phyloP scores from a whole-genome alignment of 2,797 vertebrate genomes.

The Chromis chromis region DNA sequence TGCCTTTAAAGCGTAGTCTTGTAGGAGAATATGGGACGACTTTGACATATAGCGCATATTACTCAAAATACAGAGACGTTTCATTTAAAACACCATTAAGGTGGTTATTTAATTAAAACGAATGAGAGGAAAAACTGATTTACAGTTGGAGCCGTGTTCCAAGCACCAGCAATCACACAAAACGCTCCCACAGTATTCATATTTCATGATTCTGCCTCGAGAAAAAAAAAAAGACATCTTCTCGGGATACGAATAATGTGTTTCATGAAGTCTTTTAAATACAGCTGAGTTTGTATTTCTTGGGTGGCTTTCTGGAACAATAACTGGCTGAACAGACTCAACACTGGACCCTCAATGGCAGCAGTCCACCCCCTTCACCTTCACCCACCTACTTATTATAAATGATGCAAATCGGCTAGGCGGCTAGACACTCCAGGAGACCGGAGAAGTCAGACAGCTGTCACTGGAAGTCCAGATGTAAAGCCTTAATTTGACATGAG shows the following conservation, averaged over 20 bases:
- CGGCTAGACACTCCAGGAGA: constrained; percentile 48
- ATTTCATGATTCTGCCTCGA: constrained; percentile 52
- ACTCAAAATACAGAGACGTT: not conserved
- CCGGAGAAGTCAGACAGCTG: constrained; percentile 22
- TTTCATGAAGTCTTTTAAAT: constrained; percentile 50
- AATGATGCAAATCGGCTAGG: constrained; percentile 36
- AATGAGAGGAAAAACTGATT: constrained; percentile 33
- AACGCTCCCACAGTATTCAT: constrained; percentile 46
- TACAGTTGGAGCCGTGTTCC: constrained; percentile 16
- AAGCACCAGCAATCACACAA: constrained; percentile 30
- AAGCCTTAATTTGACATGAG: constrained; percentile 46
- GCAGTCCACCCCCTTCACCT: constrained; percentile 33
- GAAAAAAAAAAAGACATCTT: constrained; percentile 56
- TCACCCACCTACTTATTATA: constrained; percentile 40
- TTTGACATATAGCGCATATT: no score
- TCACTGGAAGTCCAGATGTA: constrained; percentile 30
- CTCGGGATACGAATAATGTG: constrained; percentile 44
- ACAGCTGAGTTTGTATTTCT: constrained; percentile 47
- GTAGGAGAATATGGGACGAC: not conserved
- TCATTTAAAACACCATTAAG: not conserved
- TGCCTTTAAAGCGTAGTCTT: constrained; percentile 5
- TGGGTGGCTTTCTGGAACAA: constrained; percentile 47
- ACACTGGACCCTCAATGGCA: constrained; percentile 13
- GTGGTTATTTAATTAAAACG: constrained; percentile 21
- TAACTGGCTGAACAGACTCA: constrained; percentile 44